Percentiles rank a stretch among this genome's conserved stretches.
Evolutionary conservation across 2,797 vertebrate genomes (phyloP).

Genomic region (Sebastes iracundus): DNA sequence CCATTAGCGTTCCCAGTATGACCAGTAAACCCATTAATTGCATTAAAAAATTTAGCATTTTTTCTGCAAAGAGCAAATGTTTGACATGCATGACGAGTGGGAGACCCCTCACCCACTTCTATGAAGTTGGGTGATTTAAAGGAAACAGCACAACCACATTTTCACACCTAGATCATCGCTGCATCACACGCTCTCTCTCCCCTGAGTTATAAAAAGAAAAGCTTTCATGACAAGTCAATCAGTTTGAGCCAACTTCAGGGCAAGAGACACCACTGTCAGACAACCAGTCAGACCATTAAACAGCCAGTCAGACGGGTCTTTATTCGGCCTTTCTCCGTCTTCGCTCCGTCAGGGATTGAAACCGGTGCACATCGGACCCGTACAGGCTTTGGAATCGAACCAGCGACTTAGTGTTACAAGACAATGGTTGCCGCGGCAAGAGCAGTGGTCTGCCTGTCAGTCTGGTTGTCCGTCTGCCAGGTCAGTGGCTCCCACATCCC

Average conservation of each 20-base stretch:
- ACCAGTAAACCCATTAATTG: background rate
- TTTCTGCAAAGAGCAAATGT: background rate
- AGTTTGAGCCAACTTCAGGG: slow-evolving; percentile 37
- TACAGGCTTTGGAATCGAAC: background rate
- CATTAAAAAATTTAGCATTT: background rate
- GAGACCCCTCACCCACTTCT: slow-evolving; percentile 73
- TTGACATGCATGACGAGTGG: slow-evolving; percentile 21
- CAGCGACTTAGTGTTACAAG: background rate
- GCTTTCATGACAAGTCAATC: slow-evolving; percentile 40
- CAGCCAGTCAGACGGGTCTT: background rate
- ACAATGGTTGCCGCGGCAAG: slow-evolving; percentile 19
- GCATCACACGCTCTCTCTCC: slow-evolving; percentile 34
- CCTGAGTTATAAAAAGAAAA: slow-evolving; percentile 57
- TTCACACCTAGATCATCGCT: slow-evolving; percentile 75
- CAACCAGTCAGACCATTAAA: background rate
- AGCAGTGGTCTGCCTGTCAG: slow-evolving; percentile 23
- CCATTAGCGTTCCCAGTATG: background rate
- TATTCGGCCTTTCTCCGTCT: background rate
- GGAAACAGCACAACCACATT: slow-evolving; percentile 76
- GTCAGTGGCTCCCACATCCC: slow-evolving; percentile 33
- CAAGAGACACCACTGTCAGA: background rate
- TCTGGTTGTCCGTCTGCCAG: slow-evolving; percentile 39
- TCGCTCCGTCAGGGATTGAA: background rate
- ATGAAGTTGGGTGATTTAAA: slow-evolving; percentile 76
- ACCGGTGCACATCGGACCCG: too few relatives aligned